Conservation (phyloP, 1,140 invertebrate genomes). For the Helicoverpa armigera region DNA sequence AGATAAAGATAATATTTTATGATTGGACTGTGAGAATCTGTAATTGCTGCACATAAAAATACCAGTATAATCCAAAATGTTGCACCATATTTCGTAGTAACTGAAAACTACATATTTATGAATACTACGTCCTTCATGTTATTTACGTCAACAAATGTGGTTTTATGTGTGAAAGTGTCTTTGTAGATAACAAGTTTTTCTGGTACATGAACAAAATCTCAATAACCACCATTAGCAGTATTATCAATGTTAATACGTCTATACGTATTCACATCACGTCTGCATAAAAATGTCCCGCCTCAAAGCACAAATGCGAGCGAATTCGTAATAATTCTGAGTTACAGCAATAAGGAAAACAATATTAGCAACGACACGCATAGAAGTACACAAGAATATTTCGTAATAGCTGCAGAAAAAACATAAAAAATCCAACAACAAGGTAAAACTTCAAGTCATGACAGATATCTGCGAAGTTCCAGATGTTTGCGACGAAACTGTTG, state of each 20-base stretch:
- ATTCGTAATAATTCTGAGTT: slow-evolving; percentile 39
- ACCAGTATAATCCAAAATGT: too few species aligned
- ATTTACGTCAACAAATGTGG: background rate
- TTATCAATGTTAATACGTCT: slow-evolving; percentile 28
- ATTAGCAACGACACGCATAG: slow-evolving; percentile 26
- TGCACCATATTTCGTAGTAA: background rate
- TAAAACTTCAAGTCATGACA: slow-evolving; percentile 23
- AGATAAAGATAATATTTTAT: background rate
- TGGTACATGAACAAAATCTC: background rate
- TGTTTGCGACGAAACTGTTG: background rate
- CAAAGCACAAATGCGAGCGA: slow-evolving; percentile 22
- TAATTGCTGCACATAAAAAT: too few species aligned
- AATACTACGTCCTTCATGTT: background rate
- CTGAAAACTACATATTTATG: background rate
- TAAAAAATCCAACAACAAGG: slow-evolving; percentile 36
- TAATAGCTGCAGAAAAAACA: slow-evolving; percentile 5
- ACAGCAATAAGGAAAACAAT: slow-evolving; percentile 46
- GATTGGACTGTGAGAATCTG: background rate
- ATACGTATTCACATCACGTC: slow-evolving; percentile 35
- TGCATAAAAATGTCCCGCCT: slow-evolving; percentile 19
- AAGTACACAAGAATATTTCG: slow-evolving; percentile 37
- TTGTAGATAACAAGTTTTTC: background rate
- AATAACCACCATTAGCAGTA: background rate
- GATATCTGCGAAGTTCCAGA: background rate
- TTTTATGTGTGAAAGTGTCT: slow-evolving; percentile 28